phyloP scores from a whole-genome alignment of 2,888 invertebrate genomes.

The Eupithecia centaureata region DNA sequence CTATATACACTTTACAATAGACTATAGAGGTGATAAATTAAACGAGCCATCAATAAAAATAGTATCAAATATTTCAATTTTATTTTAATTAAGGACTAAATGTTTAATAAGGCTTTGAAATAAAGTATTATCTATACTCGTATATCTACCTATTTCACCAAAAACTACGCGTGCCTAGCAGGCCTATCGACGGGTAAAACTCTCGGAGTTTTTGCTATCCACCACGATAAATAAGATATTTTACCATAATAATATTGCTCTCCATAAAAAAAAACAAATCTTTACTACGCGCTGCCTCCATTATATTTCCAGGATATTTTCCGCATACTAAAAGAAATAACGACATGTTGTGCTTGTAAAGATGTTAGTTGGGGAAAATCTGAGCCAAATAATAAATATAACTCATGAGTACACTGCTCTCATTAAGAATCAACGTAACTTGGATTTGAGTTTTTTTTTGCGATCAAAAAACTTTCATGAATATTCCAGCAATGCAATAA shows the following conservation, averaged over 20 bases:
- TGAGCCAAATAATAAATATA: conserved; percentile 38
- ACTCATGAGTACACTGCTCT: conserved; percentile 14
- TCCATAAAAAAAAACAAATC: conserved; percentile 8
- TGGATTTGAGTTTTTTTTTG: background rate
- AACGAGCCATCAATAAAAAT: no score
- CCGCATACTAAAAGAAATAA: conserved; percentile 34
- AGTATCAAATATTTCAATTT: background rate
- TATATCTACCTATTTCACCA: no score
- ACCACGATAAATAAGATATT: background rate
- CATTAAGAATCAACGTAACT: background rate
- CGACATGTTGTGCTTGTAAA: conserved; percentile 31
- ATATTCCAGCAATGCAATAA: no score
- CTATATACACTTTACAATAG: no score
- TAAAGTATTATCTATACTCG: no score
- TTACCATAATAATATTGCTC: background rate
- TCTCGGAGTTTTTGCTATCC: background rate
- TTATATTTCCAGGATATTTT: conserved; percentile 29
- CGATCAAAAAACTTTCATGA: no score
- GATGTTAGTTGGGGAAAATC: conserved; percentile 38
- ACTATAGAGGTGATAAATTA: no score
- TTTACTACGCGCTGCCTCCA: conserved; percentile 13
- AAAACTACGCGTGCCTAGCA: background rate
- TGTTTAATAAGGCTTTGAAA: no score
- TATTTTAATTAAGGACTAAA: no score
- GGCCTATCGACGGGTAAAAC: background rate